These are phyloP conservation scores for Psilopogon haemacephalus DNA, from an alignment of 2,113 vertebrate species.

Conservation along the genomic window DNA sequence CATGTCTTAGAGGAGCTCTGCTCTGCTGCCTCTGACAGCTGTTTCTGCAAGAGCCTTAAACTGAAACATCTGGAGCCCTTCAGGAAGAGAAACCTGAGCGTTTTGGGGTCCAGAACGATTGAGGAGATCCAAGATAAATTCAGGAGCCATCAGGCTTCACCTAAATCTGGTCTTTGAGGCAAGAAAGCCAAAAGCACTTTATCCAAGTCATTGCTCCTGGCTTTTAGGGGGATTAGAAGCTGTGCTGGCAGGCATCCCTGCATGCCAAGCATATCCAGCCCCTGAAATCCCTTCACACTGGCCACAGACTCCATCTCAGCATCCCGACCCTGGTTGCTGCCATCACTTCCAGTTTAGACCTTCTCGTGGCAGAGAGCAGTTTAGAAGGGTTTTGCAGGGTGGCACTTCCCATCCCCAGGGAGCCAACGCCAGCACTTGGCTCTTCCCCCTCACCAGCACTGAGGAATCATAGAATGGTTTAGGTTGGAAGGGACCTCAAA, in stretches of 20 bases:
- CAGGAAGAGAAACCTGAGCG: slow-evolving; percentile 4
- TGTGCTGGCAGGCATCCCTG: background rate
- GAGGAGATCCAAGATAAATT: slow-evolving; percentile 17
- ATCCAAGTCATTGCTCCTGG: background rate
- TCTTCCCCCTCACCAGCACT: background rate
- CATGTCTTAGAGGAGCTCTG: background rate
- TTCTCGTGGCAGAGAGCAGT: background rate
- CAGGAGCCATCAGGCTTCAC: background rate
- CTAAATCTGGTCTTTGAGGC: background rate
- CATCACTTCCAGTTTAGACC: slow-evolving; percentile 1
- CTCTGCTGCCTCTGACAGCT: background rate
- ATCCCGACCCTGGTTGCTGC: background rate
- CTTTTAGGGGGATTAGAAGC: slow-evolving; percentile 12
- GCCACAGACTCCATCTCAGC: background rate
- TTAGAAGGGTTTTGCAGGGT: slow-evolving; percentile 29
- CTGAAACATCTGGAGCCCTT: background rate
- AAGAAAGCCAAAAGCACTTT: background rate
- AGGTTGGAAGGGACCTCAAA: no score
- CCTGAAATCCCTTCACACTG: background rate
- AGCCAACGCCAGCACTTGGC: fast-evolving
- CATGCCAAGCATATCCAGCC: background rate
- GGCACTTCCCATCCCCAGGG: background rate
- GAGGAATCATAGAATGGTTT: no score
- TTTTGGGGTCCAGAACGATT: slow-evolving; percentile 7
- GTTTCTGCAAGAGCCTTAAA: background rate